Conservation (phyloP, 2,113 vertebrate species). For the Pongo abelii region DNA sequence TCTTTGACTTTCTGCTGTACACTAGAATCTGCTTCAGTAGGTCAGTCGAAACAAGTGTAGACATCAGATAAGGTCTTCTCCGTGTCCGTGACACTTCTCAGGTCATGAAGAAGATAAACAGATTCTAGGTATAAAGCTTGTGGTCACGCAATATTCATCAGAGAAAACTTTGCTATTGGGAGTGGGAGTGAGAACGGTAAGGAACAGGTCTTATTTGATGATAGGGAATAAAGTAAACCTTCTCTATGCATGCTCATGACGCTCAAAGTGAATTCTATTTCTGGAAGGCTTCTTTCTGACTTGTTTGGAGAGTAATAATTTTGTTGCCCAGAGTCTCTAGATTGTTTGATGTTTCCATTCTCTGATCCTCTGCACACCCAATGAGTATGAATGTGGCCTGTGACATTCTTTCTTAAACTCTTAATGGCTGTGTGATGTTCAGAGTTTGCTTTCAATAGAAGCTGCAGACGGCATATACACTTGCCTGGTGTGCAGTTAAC, state of each 20-base stretch:
- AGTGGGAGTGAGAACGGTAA: neutral
- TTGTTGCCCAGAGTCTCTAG: neutral
- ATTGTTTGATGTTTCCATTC: neutral
- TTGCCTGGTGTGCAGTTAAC: constrained; percentile 59
- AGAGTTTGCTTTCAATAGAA: constrained; percentile 45
- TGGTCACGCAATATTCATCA: neutral
- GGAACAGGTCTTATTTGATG: neutral
- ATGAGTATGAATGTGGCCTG: neutral
- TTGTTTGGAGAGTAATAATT: neutral
- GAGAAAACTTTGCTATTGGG: neutral
- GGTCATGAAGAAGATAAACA: neutral
- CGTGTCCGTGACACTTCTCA: neutral
- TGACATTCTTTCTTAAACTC: neutral
- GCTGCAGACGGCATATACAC: neutral
- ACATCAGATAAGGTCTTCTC: neutral
- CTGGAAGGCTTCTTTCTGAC: neutral
- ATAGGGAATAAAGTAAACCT: neutral
- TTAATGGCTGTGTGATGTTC: neutral
- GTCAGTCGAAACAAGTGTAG: neutral
- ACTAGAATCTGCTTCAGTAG: neutral
- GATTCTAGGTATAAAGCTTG: neutral
- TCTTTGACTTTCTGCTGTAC: too few relatives aligned
- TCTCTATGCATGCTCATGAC: neutral
- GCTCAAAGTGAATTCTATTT: neutral
- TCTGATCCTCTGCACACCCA: neutral